Conservation (phyloP, 2,888 invertebrate species). For the Heteromyza rotundicornis region DNA sequence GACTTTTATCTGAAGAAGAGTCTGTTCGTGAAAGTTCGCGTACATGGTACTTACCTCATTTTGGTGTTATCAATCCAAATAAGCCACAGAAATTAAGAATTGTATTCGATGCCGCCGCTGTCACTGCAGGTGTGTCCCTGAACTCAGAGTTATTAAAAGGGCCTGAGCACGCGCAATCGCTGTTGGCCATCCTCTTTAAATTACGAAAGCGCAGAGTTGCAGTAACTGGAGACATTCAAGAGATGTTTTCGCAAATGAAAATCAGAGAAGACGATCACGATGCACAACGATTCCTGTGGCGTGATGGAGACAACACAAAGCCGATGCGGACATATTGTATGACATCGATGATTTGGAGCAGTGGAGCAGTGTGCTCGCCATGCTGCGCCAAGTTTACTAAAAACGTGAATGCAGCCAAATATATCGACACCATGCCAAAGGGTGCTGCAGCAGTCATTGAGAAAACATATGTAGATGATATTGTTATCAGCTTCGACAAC, state of each 20-base stretch:
- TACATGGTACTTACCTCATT: constrained; percentile 27
- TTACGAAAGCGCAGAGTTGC: constrained; percentile 41
- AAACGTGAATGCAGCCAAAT: constrained; percentile 38
- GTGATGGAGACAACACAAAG: constrained; percentile 7
- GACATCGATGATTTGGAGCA: constrained; percentile 26
- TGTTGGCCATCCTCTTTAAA: constrained; percentile 41
- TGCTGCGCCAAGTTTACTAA: constrained; percentile 43
- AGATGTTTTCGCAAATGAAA: constrained; percentile 48
- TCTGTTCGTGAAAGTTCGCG: neutral
- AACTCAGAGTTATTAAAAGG: constrained; percentile 42
- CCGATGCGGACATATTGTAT: constrained; percentile 18
- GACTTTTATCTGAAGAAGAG: constrained; percentile 8
- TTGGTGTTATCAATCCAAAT: constrained; percentile 24
- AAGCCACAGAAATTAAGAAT: constrained; percentile 42
- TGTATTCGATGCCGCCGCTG: constrained; percentile 47
- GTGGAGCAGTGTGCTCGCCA: constrained; percentile 34
- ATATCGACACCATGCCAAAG: constrained; percentile 20
- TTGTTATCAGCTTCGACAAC: constrained; percentile 35
- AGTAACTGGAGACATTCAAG: constrained; percentile 44
- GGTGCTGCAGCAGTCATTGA: constrained; percentile 28
- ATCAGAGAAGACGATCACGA: constrained; percentile 39
- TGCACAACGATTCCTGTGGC: constrained; percentile 35
- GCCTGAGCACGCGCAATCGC: constrained; percentile 40
- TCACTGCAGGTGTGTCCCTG: constrained; percentile 32
- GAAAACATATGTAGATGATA: constrained; percentile 30